phyloP scores from a whole-genome alignment of 2,888 invertebrate genomes.

The Andrena minutula region DNA sequence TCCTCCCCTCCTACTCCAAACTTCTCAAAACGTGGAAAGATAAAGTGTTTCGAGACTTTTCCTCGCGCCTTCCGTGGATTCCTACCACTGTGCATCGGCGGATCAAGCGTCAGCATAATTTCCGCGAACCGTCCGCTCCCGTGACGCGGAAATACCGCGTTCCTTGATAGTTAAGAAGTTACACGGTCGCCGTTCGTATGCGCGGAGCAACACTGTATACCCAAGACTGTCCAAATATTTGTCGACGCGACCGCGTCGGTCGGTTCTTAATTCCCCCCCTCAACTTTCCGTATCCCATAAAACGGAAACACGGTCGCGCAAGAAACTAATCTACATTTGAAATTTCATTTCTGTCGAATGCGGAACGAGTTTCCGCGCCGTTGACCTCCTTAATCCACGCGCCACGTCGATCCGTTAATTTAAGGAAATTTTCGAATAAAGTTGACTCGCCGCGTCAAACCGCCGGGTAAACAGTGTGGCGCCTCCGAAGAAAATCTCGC shows the following conservation, averaged over 20 bases:
- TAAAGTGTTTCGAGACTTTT: too few species aligned
- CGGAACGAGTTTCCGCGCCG: conserved; percentile 58
- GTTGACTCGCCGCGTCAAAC: conserved; percentile 57
- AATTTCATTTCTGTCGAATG: conserved; percentile 79
- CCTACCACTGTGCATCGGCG: neutral
- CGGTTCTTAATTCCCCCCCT: conserved; percentile 39
- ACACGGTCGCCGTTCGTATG: neutral
- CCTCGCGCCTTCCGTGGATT: too few species aligned
- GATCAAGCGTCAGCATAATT: neutral
- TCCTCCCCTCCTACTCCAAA: neutral
- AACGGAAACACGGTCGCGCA: conserved; percentile 44
- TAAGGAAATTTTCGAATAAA: conserved; percentile 60
- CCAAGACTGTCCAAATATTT: conserved; percentile 44
- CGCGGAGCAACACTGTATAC: conserved; percentile 8
- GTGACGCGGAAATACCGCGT: neutral
- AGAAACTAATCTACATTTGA: conserved; percentile 78
- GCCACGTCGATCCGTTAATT: conserved; percentile 51
- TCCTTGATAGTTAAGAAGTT: conserved; percentile 29
- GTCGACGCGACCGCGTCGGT: conserved; percentile 30
- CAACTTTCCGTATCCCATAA: conserved; percentile 43
- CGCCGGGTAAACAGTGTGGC: conserved; percentile 28
- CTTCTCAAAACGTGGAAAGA: neutral
- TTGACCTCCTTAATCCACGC: conserved; percentile 41
- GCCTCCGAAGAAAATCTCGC: conserved; percentile 28
- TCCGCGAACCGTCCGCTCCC: neutral